Evolutionary conservation across 2,888 invertebrate species (phyloP).

Genomic region (Ophioninae sp.): DNA sequence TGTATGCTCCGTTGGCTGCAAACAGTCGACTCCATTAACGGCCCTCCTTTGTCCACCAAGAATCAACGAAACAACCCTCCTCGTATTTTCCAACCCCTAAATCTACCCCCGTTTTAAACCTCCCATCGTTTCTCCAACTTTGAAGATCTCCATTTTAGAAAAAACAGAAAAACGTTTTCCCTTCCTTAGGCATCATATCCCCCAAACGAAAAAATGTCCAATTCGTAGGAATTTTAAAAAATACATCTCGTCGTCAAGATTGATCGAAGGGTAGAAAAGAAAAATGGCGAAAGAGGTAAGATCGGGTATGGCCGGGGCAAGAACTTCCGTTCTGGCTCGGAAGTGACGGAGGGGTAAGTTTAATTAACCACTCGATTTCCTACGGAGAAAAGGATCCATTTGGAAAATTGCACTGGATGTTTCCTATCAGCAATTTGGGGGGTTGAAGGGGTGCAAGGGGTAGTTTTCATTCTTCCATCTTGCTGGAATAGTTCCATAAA

Average conservation of each 20-base stretch:
- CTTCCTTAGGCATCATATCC: neutral
- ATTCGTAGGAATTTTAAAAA: neutral
- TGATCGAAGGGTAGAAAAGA: neutral
- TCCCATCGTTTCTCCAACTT: neutral
- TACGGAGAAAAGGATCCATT: conserved; percentile 69
- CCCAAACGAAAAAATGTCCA: too few species aligned
- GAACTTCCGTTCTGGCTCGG: neutral
- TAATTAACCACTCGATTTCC: conserved; percentile 76
- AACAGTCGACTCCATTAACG: conserved; percentile 77
- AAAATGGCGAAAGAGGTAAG: too few species aligned
- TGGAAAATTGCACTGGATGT: conserved; percentile 77
- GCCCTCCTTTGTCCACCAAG: conserved; percentile 55
- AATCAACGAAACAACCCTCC: neutral
- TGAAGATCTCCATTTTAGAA: neutral
- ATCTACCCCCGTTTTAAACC: neutral
- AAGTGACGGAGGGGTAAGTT: neutral
- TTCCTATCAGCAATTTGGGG: conserved; percentile 77
- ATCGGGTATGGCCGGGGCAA: neutral
- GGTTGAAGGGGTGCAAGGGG: conserved; percentile 25
- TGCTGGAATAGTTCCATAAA: neutral
- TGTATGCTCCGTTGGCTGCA: conserved; percentile 79
- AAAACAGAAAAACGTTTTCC: neutral
- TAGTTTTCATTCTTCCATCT: conserved; percentile 36
- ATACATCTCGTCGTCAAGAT: neutral
- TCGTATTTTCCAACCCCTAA: neutral